Evolutionary conservation across 1,140 invertebrate genomes (phyloP), one percentile per base, ranked within the genome.

Genomic region (Drosophila sulfurigaster): DNA sequence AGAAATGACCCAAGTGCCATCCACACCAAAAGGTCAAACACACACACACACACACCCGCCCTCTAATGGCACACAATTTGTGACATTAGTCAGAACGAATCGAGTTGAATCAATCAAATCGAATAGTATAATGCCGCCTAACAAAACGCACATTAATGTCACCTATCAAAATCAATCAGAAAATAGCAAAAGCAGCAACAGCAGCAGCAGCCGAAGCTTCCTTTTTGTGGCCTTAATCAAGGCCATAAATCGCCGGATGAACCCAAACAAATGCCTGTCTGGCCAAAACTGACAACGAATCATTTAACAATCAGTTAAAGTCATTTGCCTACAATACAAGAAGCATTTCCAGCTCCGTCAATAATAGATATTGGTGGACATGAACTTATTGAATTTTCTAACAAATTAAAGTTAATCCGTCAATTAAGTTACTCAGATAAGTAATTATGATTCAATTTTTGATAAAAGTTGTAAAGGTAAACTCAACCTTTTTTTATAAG

Each of bases 81-180:
- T 10, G 13, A 38, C 48, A 54, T 65, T 65, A 65, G 38, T 65
- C 38, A 56, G 25, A 46, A 5, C 28, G 46, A 70, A 70, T 56
- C 59, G 8, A 10, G 13, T 4, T 20, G 32, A 57, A 57, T 69
- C 58, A 48, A 68, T 62, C 65, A 56, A 67, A 43, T 1, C 16
- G n/a, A 16, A 48, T 38, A 54, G 11, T 41, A 13, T 62, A 54
- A 25, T 20, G n/a, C 15, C 41, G 41, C 13, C 54, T 41, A 20
- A 13, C 32, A 1, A 16, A 15, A 43, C 32, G 2, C 20, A 16
- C 32, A 58, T 65, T 64, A 64, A 65, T 57, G 11, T 28, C 60
- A 41, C 10, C 63, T 56, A 65, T 59, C 54, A 45, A 59, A 67
- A 67, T 59, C 70, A 67, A 73, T 65, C 32, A 72, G 60, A 49